These are phyloP conservation scores for Gryllus bimaculatus DNA, from an alignment of 1,140 invertebrate genomes.

Conservation along the genomic window DNA sequence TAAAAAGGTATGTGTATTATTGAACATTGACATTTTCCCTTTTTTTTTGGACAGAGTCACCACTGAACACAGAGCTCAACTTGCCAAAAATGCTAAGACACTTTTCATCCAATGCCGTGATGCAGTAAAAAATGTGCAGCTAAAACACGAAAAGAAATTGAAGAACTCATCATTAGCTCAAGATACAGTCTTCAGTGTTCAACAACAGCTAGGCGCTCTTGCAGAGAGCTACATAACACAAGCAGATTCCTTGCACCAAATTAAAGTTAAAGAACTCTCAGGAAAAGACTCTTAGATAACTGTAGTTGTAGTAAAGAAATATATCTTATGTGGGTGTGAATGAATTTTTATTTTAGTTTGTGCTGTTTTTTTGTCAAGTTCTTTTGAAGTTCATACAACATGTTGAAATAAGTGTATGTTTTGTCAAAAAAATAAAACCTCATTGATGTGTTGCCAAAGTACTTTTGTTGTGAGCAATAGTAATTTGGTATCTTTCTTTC, in stretches of 20 bases:
- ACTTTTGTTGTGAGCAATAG: too few relatives aligned
- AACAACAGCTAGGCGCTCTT: constrained; percentile 41
- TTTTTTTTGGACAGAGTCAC: constrained; percentile 53
- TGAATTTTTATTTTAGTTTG: too few relatives aligned
- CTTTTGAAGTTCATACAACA: too few relatives aligned
- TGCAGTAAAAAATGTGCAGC: constrained; percentile 66
- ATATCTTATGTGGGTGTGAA: too few relatives aligned
- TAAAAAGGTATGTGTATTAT: too few relatives aligned
- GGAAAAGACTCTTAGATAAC: not conserved
- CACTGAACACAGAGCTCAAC: constrained; percentile 77
- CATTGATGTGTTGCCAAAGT: too few relatives aligned
- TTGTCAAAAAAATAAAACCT: too few relatives aligned
- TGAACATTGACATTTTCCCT: not conserved
- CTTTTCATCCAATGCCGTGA: constrained; percentile 72
- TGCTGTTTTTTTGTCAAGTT: too few relatives aligned
- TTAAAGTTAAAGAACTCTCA: not conserved
- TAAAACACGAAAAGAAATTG: constrained; percentile 55
- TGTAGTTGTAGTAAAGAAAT: too few relatives aligned
- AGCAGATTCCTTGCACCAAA: not conserved
- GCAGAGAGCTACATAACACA: not conserved
- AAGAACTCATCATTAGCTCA: constrained; percentile 51
- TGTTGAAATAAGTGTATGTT: too few relatives aligned
- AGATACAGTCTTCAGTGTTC: constrained; percentile 54
- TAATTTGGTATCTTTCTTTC: too few relatives aligned
- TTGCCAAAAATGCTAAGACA: constrained; percentile 78